These are phyloP conservation scores for Entomobrya proxima DNA, from an alignment of 2,888 invertebrate genomes.

Conservation along the genomic window DNA sequence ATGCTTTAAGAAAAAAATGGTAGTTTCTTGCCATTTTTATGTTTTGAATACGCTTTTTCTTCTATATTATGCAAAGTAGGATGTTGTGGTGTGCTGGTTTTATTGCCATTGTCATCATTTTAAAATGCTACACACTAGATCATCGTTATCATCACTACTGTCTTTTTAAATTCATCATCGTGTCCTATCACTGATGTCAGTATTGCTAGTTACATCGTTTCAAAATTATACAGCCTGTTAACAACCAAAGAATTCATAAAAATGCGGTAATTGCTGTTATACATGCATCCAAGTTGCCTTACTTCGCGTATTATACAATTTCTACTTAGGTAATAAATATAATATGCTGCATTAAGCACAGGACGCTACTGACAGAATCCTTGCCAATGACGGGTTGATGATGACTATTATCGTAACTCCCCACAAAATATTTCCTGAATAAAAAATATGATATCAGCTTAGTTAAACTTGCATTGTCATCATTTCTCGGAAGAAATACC, in stretches of 20 bases:
- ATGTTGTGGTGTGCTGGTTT: constrained; percentile 16
- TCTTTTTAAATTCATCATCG: constrained; percentile 22
- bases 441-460: constrained; percentile 36
- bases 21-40: constrained; percentile 18
- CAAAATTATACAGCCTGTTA: constrained; percentile 30
- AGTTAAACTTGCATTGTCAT: constrained; percentile 46
- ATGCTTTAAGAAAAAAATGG: constrained; percentile 2
- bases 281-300: constrained; percentile 54
- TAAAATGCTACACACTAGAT: constrained; percentile 13
- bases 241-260: constrained; percentile 29
- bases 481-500: neutral
- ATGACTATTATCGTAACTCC: constrained; percentile 3
- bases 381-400: constrained; percentile 39
- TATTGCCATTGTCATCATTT: constrained; percentile 35
- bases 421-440: constrained; percentile 47
- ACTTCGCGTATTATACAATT: too few relatives aligned
- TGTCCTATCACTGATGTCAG: neutral
- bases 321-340: too few relatives aligned
- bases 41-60: neutral
- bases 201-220: neutral
- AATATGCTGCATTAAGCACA: too few relatives aligned
- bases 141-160: constrained; percentile 3
- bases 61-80: neutral
- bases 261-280: constrained; percentile 50
- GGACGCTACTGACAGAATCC: constrained; percentile 3